These are phyloP conservation scores for Ichneumon xanthorius DNA, from an alignment of 2,888 invertebrate species.

Conservation along the genomic window DNA sequence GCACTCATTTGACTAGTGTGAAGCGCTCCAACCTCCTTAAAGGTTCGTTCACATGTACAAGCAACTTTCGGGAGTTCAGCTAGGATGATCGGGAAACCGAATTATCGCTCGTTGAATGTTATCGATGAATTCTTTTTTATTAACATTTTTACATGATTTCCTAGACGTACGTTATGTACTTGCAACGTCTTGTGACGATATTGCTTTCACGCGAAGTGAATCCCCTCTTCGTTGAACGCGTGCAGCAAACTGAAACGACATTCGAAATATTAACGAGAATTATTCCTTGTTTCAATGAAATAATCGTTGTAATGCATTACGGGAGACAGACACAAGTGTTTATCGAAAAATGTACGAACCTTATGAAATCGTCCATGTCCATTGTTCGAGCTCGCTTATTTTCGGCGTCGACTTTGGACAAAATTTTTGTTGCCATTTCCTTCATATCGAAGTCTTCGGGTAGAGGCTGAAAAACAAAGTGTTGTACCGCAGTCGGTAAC, in stretches of 20 bases:
- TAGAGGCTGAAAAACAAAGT: conserved; percentile 87
- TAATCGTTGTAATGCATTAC: conserved; percentile 12
- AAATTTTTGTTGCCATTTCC: conserved; percentile 90
- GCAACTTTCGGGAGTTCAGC: too few species aligned
- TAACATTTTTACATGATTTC: conserved; percentile 34
- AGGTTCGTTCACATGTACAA: too few species aligned
- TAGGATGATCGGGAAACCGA: neutral
- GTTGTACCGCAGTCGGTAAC: neutral
- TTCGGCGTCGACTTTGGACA: conserved; percentile 89
- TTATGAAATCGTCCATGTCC: conserved; percentile 98
- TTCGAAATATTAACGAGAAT: conserved; percentile 10
- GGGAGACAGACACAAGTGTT: conserved; percentile 1
- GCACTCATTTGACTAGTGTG: too few species aligned
- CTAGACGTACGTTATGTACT: neutral
- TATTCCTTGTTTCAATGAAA: neutral
- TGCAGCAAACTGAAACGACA: conserved; percentile 89
- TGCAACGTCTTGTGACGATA: neutral
- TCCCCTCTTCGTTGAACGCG: conserved; percentile 95
- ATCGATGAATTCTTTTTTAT: conserved; percentile 26
- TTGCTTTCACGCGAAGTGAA: conserved; percentile 92
- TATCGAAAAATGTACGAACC: conserved; percentile 81
- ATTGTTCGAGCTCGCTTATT: conserved; percentile 95
- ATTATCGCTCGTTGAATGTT: neutral
- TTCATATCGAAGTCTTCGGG: conserved; percentile 93
- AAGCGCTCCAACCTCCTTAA: too few species aligned